Base-by-base conservation (phyloP, 2,113 vertebrate genomes). In the Petrocephalus microphthalmus region DNA sequence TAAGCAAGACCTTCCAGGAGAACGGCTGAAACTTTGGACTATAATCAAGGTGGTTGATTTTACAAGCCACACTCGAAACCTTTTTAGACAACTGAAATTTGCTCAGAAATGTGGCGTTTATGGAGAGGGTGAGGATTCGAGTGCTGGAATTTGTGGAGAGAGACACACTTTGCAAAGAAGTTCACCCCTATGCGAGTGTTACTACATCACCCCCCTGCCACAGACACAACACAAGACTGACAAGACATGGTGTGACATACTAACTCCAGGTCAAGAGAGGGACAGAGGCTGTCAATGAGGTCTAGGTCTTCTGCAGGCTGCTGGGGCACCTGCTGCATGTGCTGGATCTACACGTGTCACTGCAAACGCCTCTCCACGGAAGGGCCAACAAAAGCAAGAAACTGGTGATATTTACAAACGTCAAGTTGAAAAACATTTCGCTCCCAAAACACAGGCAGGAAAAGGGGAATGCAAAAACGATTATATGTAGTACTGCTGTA, bases 1-100 rank as follows among this genome's bases (percentile, higher is more conserved):
- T 83, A 83, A 83, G 81, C 20, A 49, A 49, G 49, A 47, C 81
- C 81, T n/a, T 83, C 45, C 84, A 85, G 52, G 49, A 85, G 54
- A 85, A 54, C 0, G 19, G 45, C 45, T 15, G 10, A 25, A 8
- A 53, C 84, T 4, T 7, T 49, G 47, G 25, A 85, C 49, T 85
- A 37, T 51, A 56, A 85, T 85, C 57, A 25, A 29, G 5, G 83
- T 29, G 60, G n/a, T 67, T 67, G 60, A 67, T 67, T 67, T 67
- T 67, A 67, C 29, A n/a, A 67, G n/a, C n/a, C 60, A 29, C 60
- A 67, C 60, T 67, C 19, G 33, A 78, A 78, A 78, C 37, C 15
- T 42, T 78, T 78, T 78, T 13, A 78, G 17, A 33, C 7, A 13
- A 78, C 37, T 7, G 11, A 0, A 37, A 78, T 78, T 3, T 42